Conservation (phyloP, 1,140 invertebrate species). For the Bombus difficillimus region DNA sequence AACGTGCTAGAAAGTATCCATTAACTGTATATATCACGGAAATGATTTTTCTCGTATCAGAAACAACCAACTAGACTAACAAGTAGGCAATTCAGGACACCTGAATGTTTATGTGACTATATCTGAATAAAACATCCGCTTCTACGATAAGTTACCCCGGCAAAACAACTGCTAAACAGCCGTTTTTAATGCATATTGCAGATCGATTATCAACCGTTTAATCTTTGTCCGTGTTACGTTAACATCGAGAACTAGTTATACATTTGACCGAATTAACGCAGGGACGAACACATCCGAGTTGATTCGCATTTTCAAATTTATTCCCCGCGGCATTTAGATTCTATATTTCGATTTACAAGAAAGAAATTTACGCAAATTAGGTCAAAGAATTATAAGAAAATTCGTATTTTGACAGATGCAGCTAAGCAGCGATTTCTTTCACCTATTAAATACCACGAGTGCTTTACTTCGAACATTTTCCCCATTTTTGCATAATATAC, state of each 20-base stretch:
- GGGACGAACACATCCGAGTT: too few relatives aligned
- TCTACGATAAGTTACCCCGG: neutral
- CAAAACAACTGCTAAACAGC: neutral
- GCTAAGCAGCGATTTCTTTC: too few relatives aligned
- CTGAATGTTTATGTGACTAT: neutral
- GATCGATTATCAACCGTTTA: neutral
- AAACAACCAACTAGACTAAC: neutral
- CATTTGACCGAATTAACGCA: neutral
- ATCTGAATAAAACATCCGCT: neutral
- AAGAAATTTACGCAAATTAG: too few relatives aligned
- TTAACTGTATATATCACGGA: neutral
- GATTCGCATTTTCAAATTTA: too few relatives aligned
- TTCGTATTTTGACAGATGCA: too few relatives aligned
- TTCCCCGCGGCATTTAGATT: too few relatives aligned
- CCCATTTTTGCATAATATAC: too few relatives aligned
- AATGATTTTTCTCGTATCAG: neutral
- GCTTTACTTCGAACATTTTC: too few relatives aligned
- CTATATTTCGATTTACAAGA: too few relatives aligned
- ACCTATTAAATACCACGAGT: too few relatives aligned
- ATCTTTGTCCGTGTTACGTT: neutral
- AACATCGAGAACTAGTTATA: neutral
- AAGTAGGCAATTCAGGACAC: conserved; percentile 22
- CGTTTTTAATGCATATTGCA: neutral
- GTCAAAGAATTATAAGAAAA: too few relatives aligned
- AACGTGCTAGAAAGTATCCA: neutral